Evolutionary conservation across 92 coral and sea anemone species (phyloP).

Genomic region (Parazoanthus swiftii): DNA sequence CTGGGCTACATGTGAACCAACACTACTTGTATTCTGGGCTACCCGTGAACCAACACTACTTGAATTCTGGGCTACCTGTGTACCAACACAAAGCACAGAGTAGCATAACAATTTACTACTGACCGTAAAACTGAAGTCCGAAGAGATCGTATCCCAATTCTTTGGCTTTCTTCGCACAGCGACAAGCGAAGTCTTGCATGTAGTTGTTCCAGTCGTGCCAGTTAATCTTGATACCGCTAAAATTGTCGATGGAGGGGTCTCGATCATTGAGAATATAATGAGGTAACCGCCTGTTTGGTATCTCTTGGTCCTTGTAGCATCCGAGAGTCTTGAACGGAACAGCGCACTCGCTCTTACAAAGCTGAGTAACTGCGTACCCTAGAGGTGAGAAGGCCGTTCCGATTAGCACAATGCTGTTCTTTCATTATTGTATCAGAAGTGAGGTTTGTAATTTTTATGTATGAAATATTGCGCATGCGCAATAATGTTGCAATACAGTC

Average conservation of each 20-base stretch:
- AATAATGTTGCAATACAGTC: too few relatives aligned
- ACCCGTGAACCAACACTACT: conserved; percentile 33
- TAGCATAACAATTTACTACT: not conserved
- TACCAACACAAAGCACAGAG: too few relatives aligned
- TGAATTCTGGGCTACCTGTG: too few relatives aligned
- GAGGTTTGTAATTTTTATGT: too few relatives aligned
- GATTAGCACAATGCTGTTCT: too few relatives aligned
- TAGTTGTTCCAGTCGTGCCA: conserved; percentile 81
- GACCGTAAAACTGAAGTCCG: conserved; percentile 62
- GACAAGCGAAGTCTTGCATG: conserved; percentile 74
- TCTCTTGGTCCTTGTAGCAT: conserved; percentile 59
- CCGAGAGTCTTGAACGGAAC: conserved; percentile 60
- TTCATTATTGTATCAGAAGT: too few relatives aligned
- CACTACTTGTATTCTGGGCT: too few relatives aligned
- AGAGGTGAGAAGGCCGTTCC: not conserved
- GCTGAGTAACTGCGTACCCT: not conserved
- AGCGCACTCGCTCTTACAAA: conserved; percentile 45
- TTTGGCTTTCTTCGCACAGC: conserved; percentile 84
- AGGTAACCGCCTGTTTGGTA: conserved; percentile 61
- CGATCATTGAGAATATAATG: conserved; percentile 81
- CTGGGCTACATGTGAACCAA: too few relatives aligned
- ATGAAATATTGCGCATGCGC: too few relatives aligned
- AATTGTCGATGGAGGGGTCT: conserved; percentile 51
- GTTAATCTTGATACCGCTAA: conserved; percentile 61
- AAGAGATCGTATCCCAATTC: conserved; percentile 68